Evolutionary conservation across 2,113 vertebrate species (phyloP).

Genomic region (Macheiramphus alcinus): DNA sequence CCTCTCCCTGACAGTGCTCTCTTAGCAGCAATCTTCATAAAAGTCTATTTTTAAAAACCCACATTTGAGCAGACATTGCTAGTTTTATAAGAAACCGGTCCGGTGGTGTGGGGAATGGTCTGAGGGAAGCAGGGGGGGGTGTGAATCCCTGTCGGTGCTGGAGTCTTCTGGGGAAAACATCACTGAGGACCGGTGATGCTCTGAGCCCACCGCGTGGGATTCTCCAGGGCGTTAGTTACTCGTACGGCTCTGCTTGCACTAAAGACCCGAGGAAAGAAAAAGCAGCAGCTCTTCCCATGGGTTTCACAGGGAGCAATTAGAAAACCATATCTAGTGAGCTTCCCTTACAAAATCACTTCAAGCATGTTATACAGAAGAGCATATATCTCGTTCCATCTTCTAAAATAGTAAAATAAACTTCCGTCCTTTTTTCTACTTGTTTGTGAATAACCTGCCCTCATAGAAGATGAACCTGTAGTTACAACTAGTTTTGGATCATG

Average conservation of each 20-base stretch:
- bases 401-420: not conserved
- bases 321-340: not conserved
- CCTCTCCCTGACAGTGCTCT: accelerated
- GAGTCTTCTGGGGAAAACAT: not conserved
- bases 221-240: not conserved
- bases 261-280: not conserved
- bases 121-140: not conserved
- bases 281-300: not conserved
- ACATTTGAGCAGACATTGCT: not conserved
- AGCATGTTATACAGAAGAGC: not conserved
- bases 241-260: not conserved
- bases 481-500: constrained; percentile 39
- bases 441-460: constrained; percentile 32
- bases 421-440: not conserved
- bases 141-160: not conserved
- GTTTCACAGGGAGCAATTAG: not conserved
- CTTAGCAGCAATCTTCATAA: not conserved
- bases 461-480: constrained; percentile 50
- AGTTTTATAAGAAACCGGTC: not conserved
- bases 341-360: not conserved
- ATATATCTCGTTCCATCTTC: accelerated
- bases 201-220: not conserved
- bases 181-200: not conserved
- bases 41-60: not conserved
- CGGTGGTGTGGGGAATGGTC: not conserved